A percentile compares a stretch with the other conserved stretches of the same genome.
phyloP scores from a whole-genome alignment of 1,140 invertebrate genomes.

The Drosophila athabasca region DNA sequence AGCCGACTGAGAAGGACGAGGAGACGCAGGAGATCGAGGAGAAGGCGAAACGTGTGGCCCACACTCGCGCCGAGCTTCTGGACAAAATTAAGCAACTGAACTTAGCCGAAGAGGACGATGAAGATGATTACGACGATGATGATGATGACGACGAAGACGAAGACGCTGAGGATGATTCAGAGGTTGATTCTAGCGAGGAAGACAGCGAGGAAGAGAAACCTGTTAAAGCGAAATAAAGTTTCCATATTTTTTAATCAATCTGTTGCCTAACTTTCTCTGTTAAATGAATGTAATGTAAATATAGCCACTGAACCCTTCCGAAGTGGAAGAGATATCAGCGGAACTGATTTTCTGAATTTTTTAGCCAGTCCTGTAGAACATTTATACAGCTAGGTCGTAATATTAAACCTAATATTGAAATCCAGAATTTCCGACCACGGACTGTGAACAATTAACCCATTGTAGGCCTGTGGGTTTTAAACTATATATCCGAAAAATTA shows the following conservation, averaged over 20 bases:
- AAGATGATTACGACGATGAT: conserved; percentile 59
- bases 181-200: conserved; percentile 46
- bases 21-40: conserved; percentile 45
- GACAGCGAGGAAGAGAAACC: conserved; percentile 32
- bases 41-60: conserved; percentile 55
- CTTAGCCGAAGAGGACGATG: conserved; percentile 69
- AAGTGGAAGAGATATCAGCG: too few relatives aligned
- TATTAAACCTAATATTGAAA: too few relatives aligned
- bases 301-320: too few relatives aligned
- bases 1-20: conserved; percentile 33
- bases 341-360: too few relatives aligned
- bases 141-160: conserved; percentile 47
- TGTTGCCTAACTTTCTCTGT: too few relatives aligned
- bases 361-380: too few relatives aligned
- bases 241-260: neutral
- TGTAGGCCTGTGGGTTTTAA: too few relatives aligned
- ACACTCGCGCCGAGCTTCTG: conserved; percentile 76
- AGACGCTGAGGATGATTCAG: conserved; percentile 43
- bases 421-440: neutral
- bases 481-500: too few relatives aligned
- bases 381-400: too few relatives aligned
- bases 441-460: neutral
- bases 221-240: conserved; percentile 36
- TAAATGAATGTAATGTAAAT: neutral
- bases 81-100: conserved; percentile 83